Conservation (phyloP, 1,140 invertebrate species). For the Brachionus rubens region DNA sequence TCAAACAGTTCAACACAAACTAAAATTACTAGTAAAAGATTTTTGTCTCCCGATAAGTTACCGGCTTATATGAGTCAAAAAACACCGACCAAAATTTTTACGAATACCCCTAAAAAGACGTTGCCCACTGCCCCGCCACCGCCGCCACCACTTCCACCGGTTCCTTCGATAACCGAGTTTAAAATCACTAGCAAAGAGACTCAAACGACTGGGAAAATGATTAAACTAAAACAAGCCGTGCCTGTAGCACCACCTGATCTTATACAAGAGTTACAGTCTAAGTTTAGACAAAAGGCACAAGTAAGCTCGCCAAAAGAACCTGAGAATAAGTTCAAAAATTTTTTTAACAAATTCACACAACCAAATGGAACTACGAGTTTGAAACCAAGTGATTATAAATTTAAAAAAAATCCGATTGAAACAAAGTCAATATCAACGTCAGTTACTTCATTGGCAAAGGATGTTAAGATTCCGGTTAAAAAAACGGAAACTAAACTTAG, state of each 20-base stretch:
- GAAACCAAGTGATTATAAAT: constrained; percentile 7
- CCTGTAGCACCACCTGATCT: neutral
- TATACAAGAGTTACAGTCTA: neutral
- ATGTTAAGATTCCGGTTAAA: neutral
- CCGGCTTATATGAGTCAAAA: neutral
- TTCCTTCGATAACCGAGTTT: neutral
- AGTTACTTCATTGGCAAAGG: no score
- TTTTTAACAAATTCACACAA: neutral
- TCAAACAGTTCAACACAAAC: constrained; percentile 1
- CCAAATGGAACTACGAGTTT: neutral
- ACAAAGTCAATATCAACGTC: no score
- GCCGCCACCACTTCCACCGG: neutral
- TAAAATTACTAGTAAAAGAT: constrained; percentile 31
- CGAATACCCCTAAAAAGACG: no score
- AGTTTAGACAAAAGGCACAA: neutral
- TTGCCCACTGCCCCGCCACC: neutral
- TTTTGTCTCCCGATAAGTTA: constrained; percentile 29
- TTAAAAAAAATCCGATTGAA: neutral
- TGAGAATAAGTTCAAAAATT: constrained; percentile 27
- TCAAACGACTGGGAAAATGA: constrained; percentile 9
- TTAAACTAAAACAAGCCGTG: constrained; percentile 6
- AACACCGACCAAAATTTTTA: no score
- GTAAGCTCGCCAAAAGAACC: neutral
- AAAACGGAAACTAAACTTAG: neutral
- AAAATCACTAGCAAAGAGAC: neutral